Base-by-base conservation (phyloP, 2,113 vertebrate species). In the Cheilinus undulatus region DNA sequence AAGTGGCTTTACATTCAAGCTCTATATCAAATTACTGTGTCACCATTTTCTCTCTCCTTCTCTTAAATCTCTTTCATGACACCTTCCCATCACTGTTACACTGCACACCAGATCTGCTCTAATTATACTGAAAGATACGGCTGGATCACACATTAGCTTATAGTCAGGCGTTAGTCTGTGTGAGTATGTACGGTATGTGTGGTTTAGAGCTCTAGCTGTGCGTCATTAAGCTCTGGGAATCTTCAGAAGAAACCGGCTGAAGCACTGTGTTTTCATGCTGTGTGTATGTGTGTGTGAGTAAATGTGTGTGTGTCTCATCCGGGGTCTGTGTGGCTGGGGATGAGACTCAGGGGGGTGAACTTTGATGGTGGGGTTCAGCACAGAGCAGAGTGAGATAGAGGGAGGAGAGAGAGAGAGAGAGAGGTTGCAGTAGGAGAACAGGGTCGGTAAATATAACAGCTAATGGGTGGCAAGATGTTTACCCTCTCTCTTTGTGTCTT, bases 221-320 rank as follows among this genome's bases (percentile, higher is more conserved):
- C 45, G 71, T 81, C 75, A 80, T 79, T 71, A 73, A 78, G 53
- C 50, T 20, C 65, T 46, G 24, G 27, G 53, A 70, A 60, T 58
- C 69, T 69, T 73, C 62, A 65, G 78, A 76, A 54, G 61, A 56
- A 43, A 64, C 46, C 1, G 20, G 46, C 45, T 61, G 56, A 42
- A 43, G 38, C 38, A 67, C 50, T 43, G 57, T 27, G 45, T 57
- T 64, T 74, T 27, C 54, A 51, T 17, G 48, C 42, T 71, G 4
- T 54, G 19, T 61, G 36, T 52, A 22, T 64, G 23, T 27, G 12
- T 58, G 23, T 34, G 32, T 34, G 32, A 10, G 32, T 34, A 9
- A 7, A 9, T 32, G 30, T 32, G 30, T 58, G 38, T 59, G 22
- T 51, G 9, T 57, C 27, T 40, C n/a, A n/a, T 57, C 50, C 34